These are phyloP conservation scores for Drosophila prolongata DNA, from an alignment of 2,888 invertebrate genomes.

Conservation along the genomic window DNA sequence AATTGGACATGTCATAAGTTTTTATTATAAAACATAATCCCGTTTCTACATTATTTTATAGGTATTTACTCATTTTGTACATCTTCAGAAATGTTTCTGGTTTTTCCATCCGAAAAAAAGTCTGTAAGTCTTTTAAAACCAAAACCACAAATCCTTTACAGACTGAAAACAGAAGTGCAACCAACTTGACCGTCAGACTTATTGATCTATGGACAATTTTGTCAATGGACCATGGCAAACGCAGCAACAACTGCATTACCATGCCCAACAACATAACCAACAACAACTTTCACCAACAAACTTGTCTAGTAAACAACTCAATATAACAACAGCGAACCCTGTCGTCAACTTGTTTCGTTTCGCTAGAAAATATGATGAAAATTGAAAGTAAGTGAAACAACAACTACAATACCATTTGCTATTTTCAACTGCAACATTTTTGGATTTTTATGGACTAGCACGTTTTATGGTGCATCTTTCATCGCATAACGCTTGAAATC, in stretches of 20 bases:
- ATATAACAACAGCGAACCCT: slow-evolving; percentile 35
- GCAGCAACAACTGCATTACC: slow-evolving; percentile 58
- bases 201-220: slow-evolving; percentile 63
- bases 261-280: slow-evolving; percentile 3
- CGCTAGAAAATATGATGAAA: slow-evolving; percentile 25
- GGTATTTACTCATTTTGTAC: not conserved
- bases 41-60: too few species aligned
- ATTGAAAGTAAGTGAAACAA: slow-evolving; percentile 36
- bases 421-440: slow-evolving; percentile 25
- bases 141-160: slow-evolving; percentile 1
- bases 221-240: slow-evolving; percentile 50
- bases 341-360: slow-evolving; percentile 57
- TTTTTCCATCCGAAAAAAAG: not conserved
- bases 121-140: not conserved
- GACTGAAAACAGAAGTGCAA: slow-evolving; percentile 6
- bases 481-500: slow-evolving; percentile 7
- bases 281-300: slow-evolving; percentile 59
- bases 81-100: not conserved
- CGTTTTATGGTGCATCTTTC: slow-evolving; percentile 32
- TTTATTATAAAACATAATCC: too few species aligned
- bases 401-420: slow-evolving; percentile 22
- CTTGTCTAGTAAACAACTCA: slow-evolving; percentile 37
- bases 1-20: too few species aligned
- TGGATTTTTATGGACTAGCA: slow-evolving; percentile 26
- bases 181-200: slow-evolving; percentile 41